Percentiles rank a stretch among this genome's conserved stretches.
Evolutionary conservation across 2,888 invertebrate genomes (phyloP).

Genomic region (Parnassius glacialis): DNA sequence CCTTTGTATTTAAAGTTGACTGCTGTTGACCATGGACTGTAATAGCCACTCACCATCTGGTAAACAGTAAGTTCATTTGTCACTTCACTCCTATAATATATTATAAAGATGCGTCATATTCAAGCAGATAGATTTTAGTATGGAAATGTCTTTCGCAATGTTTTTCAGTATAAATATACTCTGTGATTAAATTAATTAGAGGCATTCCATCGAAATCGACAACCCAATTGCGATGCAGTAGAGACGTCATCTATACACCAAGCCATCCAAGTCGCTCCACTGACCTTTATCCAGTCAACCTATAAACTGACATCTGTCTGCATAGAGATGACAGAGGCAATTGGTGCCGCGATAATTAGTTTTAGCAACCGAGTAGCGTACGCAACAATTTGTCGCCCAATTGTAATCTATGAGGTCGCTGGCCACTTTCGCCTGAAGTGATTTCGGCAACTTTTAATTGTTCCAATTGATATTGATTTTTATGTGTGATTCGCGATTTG

Average conservation of each 20-base stretch:
- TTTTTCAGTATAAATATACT: not conserved
- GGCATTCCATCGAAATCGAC: conserved; percentile 13
- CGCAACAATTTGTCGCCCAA: conserved; percentile 46
- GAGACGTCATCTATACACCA: conserved; percentile 28
- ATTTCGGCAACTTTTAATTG: conserved; percentile 40
- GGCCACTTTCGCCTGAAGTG: conserved; percentile 39
- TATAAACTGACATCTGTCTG: conserved; percentile 52
- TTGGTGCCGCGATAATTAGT: conserved; percentile 61
- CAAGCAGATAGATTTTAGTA: not conserved
- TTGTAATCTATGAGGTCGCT: conserved; percentile 38
- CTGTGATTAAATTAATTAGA: conserved; percentile 4
- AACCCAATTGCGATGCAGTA: conserved; percentile 27
- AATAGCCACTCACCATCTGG: too few species aligned
- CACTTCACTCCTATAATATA: too few species aligned
- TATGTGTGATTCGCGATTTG: conserved; percentile 13
- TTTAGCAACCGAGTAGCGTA: conserved; percentile 54
- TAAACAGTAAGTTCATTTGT: too few species aligned
- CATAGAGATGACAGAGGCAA: conserved; percentile 65
- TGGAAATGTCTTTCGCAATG: not conserved
- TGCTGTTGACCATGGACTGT: too few species aligned
- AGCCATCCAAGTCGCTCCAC: conserved; percentile 42
- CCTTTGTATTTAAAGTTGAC: too few species aligned
- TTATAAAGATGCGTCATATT: too few species aligned
- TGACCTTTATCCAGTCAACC: conserved; percentile 44
- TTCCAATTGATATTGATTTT: conserved; percentile 32